Percentiles rank a stretch among this genome's conserved stretches.
Conservation (phyloP, 2,888 invertebrate species). For the Caenorhabditis imperialis region DNA sequence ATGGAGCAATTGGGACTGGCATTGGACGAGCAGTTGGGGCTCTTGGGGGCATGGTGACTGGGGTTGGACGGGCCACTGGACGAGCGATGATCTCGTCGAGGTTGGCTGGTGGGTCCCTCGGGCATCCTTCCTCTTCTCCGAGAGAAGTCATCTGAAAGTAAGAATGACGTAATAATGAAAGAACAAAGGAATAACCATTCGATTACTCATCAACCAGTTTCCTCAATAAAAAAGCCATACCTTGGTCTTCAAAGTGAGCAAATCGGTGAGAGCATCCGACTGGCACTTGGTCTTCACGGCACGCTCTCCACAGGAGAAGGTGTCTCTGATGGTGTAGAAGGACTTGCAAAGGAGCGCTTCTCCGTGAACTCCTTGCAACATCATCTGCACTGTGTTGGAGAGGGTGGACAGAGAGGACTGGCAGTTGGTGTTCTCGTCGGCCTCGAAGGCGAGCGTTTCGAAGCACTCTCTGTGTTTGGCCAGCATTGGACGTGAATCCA, state of each 20-base stretch:
- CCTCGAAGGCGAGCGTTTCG: conserved; percentile 55
- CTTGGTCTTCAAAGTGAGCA: conserved; percentile 65
- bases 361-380: conserved; percentile 75
- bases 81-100: conserved; percentile 72
- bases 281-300: conserved; percentile 67
- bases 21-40: conserved; percentile 56
- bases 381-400: conserved; percentile 68
- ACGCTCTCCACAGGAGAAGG: conserved; percentile 72
- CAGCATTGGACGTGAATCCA: conserved; percentile 64
- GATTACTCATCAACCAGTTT: conserved; percentile 5
- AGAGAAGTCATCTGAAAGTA: conserved; percentile 68
- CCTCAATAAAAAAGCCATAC: conserved; percentile 28
- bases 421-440: conserved; percentile 64
- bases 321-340: conserved; percentile 73
- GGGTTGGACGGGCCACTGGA: conserved; percentile 65
- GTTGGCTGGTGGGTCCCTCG: conserved; percentile 65
- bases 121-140: conserved; percentile 75
- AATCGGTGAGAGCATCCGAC: conserved; percentile 60
- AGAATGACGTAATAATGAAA: conserved; percentile 5
- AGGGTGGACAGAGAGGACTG: conserved; percentile 69
- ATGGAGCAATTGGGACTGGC: conserved; percentile 51
- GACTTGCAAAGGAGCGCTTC: conserved; percentile 76
- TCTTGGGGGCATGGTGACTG: conserved; percentile 55
- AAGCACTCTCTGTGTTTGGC: conserved; percentile 70
- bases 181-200: neutral